Base-by-base conservation (phyloP, 1,140 invertebrate species). In the Drosophila eugracilis region DNA sequence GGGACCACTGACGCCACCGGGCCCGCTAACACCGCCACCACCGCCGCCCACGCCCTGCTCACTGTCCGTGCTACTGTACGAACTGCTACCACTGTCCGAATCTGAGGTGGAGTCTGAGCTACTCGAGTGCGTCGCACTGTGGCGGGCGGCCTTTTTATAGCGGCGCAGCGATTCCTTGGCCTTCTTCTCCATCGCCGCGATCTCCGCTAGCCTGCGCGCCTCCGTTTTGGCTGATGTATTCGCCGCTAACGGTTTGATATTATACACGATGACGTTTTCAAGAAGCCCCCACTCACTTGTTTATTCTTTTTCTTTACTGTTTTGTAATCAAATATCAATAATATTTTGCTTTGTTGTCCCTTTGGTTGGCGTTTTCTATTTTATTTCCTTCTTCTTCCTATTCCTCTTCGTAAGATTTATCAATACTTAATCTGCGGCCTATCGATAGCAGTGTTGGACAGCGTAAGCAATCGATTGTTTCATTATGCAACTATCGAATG, bases 51-150 rank as follows among this genome's bases (percentile, higher is more conserved):
- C 57, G 12, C 69, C 80, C 4, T 59, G 72, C 7, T 91, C 89
- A 37, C 85, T 89, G 32, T 90, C 89, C 2, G 90, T 83, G 52
- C 85, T 90, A 44, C 84, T 90, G 48, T 89, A 91, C 6, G 90
- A 89, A 22, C 86, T 90, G 60, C 75, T 89, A 5, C 79, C 86
- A 19, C 78, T 90, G 1, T 83, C 83, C 12, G 90, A 81, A 9
- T 90, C 89, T 5, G 88, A 88, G 50, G 84, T 91, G 36, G 84
- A 89, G 45, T 90, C 91, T 4, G 91, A 90, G 53, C 80, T 90
- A 59, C 90, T 91, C n/a, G 90, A 89, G 26, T 89, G 84, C 22
- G 81, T 63, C 21, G 59, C 55, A 44, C 22, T 63, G 59, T 63
- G 62, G 37, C 77, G 84, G 39, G 75, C 75, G 15, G 90, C 75